Evolutionary conservation across 2,797 vertebrate genomes (phyloP), one percentile per base, ranked within the genome.

Genomic region (Spheniscus humboldti): DNA sequence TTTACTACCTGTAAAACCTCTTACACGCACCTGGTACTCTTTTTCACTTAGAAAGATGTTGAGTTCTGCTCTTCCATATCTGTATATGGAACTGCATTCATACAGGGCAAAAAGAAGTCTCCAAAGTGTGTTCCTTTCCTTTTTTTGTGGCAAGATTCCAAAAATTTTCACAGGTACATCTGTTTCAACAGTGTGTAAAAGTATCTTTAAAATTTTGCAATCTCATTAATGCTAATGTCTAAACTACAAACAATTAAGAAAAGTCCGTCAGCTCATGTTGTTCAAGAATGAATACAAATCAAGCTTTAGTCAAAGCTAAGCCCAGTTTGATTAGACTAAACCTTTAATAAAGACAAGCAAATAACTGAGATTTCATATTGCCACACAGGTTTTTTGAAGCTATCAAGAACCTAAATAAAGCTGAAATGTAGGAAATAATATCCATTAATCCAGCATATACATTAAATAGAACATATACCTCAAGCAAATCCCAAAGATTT

Each of bases 51-150:
- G 95, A 92, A 99, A 99, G 90, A 99, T 62, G 97, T 99, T 98
- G 82, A 99, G 97, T 97, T 99, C 99, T 80, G 99, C 56, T 96
- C 99, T 98, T 94, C 99, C 99, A 0, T 98, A 99, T 98, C 90
- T 98, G 98, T 97, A 99, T 94, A 99, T 67, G 52, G 99, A 99
- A 81, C 83, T 95, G 79, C 98, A 97, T 83, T 99, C 98, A 94
- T 98, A 99, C 59, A 99, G 81, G 88, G 97, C 72, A 19, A 99
- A 99, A 83, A 98, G 62, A 92, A 99, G 97, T 96, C 98, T 99
- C 98, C 99, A 98, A 96, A 99, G 96, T 39, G 56, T 25, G 69
- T 87, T 96, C 45, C 98, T 98, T 93, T 99, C 98, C 55, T 97
- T 98, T 74, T 37, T 96, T 43, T 92, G 93, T 10, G 98, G 98